These are phyloP conservation scores for Onychostruthus taczanowskii DNA, from an alignment of 2,113 vertebrate genomes.

Conservation along the genomic window DNA sequence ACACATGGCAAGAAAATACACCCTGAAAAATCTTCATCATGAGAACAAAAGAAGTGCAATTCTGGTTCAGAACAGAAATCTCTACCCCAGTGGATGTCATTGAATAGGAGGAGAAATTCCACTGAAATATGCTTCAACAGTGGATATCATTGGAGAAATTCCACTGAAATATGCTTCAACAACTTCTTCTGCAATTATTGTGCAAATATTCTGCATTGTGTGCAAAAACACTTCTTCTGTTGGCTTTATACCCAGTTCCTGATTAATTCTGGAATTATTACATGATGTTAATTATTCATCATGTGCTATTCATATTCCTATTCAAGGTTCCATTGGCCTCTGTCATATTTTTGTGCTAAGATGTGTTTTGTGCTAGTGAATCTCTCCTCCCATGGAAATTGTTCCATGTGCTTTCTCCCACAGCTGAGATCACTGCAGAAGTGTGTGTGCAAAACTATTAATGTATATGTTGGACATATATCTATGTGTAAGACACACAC, in stretches of 20 bases:
- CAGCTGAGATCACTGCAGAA: background rate
- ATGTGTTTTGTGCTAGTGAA: background rate
- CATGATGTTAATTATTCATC: background rate
- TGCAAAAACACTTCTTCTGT: background rate
- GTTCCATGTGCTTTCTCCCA: background rate
- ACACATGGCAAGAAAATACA: background rate
- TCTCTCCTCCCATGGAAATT: background rate
- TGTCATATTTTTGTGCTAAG: background rate
- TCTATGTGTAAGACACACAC: background rate
- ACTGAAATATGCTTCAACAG: background rate
- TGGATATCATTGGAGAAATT: background rate
- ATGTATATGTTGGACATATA: background rate
- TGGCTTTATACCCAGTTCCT: background rate
- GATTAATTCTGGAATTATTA: background rate
- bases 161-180: background rate
- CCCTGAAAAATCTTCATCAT: background rate
- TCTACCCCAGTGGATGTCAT: background rate
- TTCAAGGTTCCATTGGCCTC: background rate
- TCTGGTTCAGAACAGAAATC: background rate
- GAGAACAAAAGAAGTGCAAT: background rate
- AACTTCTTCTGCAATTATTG: background rate
- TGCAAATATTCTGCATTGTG: background rate
- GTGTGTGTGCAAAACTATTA: background rate
- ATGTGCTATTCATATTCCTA: background rate
- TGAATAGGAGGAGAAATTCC: background rate